Conservation (phyloP, 2,113 vertebrate genomes). For the Oreamnos americanus region DNA sequence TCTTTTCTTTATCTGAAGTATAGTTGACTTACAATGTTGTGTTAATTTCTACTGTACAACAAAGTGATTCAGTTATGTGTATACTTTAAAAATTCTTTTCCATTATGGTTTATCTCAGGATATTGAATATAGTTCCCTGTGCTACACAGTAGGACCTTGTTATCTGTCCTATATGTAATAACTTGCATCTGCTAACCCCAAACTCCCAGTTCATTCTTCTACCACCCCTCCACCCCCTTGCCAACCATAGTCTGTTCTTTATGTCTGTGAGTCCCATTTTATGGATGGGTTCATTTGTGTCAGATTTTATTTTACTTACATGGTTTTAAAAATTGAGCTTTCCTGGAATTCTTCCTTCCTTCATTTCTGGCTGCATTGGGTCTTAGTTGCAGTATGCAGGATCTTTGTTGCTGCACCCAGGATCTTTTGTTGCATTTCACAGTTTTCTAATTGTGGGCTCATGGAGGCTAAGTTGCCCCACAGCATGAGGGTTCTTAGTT, state of each 20-base stretch:
- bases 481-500: neutral
- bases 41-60: neutral
- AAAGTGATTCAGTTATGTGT: neutral
- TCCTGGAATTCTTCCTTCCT: neutral
- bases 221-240: neutral
- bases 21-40: neutral
- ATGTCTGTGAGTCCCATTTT: neutral
- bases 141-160: neutral
- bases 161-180: neutral
- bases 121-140: neutral
- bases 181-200: neutral
- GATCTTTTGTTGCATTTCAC: neutral
- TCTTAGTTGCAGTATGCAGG: neutral
- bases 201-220: neutral
- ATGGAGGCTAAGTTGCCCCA: neutral
- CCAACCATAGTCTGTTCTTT: neutral
- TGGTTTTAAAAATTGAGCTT: neutral
- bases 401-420: neutral
- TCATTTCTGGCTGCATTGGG: neutral
- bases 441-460: neutral
- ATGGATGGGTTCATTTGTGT: neutral
- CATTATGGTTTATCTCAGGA: neutral
- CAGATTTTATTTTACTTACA: neutral
- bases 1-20: neutral
- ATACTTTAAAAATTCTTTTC: neutral